These are phyloP conservation scores for Tethya wilhelma DNA, from an alignment of 37 sponge, comb jelly and placozoan species.

Conservation along the genomic window DNA sequence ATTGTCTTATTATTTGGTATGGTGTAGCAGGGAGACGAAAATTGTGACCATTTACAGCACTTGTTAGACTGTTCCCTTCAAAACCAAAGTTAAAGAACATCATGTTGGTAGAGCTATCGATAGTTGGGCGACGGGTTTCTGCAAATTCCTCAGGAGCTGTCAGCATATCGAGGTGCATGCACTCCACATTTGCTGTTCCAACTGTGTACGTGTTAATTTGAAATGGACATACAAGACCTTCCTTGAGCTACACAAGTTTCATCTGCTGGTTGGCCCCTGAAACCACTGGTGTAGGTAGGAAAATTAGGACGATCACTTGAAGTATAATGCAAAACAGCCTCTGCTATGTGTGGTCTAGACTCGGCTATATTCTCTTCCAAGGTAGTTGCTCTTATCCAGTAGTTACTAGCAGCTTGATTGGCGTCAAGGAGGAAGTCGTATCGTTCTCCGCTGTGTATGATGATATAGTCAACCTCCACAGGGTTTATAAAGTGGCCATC, in stretches of 20 bases:
- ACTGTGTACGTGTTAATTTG: no score
- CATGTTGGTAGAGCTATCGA: background rate
- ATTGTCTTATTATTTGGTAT: slow-evolving; percentile 27
- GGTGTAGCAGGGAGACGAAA: slow-evolving; percentile 63
- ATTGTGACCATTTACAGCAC: slow-evolving; percentile 77
- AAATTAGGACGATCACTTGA: background rate
- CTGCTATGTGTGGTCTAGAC: slow-evolving; percentile 20
- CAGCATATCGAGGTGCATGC: slow-evolving; percentile 48
- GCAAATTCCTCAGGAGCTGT: background rate
- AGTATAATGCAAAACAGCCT: slow-evolving; percentile 56
- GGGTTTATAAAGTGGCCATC: slow-evolving; percentile 67
- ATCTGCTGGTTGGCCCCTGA: no score
- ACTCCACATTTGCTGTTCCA: no score
- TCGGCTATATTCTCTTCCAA: slow-evolving; percentile 38
- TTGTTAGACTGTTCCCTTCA: slow-evolving; percentile 53
- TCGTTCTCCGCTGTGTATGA: slow-evolving; percentile 83
- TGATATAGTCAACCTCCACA: slow-evolving; percentile 65
- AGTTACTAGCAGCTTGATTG: slow-evolving; percentile 19
- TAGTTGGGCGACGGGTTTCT: slow-evolving; percentile 4
- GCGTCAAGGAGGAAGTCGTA: slow-evolving; percentile 73
- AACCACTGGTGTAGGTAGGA: background rate
- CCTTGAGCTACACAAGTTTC: no score
- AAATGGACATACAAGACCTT: no score
- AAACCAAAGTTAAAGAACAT: slow-evolving; percentile 84
- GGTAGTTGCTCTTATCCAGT: slow-evolving; percentile 75